A percentile compares a stretch with the other conserved stretches of the same genome.
These are phyloP conservation scores for Dryomyza anilis DNA, from an alignment of 2,888 invertebrate species.

Conservation along the genomic window DNA sequence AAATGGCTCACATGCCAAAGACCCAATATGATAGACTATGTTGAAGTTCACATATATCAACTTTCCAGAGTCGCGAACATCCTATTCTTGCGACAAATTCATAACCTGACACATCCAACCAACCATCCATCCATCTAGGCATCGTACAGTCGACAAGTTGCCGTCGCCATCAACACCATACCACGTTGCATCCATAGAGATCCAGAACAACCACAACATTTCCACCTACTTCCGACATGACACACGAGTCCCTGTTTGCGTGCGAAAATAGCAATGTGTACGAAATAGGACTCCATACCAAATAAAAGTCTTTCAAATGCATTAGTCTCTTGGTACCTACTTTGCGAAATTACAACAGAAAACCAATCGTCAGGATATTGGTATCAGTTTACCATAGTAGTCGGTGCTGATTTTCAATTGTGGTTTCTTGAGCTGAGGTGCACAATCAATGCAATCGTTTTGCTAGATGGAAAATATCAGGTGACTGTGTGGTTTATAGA, in stretches of 20 bases:
- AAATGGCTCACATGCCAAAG: too few relatives aligned
- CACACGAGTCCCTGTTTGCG: constrained; percentile 28
- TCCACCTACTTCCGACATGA: constrained; percentile 58
- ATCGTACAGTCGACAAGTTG: background rate
- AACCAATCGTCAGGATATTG: constrained; percentile 1
- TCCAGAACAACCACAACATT: constrained; percentile 60
- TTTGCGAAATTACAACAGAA: background rate
- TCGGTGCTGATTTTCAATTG: background rate
- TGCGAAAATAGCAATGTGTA: background rate
- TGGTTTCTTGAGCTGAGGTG: background rate
- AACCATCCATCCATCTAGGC: background rate
- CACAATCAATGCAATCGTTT: background rate
- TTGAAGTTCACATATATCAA: background rate
- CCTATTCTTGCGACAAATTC: background rate
- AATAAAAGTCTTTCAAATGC: background rate
- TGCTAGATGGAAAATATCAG: background rate
- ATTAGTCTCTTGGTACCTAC: background rate
- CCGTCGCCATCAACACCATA: background rate
- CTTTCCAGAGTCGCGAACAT: background rate
- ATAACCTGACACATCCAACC: background rate
- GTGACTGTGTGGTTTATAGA: too few relatives aligned
- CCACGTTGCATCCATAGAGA: constrained; percentile 24
- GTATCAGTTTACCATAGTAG: background rate
- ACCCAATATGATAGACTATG: background rate
- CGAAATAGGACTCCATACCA: background rate